phyloP scores from a whole-genome alignment of 2,797 vertebrate species.

The Enteromius argenteus region DNA sequence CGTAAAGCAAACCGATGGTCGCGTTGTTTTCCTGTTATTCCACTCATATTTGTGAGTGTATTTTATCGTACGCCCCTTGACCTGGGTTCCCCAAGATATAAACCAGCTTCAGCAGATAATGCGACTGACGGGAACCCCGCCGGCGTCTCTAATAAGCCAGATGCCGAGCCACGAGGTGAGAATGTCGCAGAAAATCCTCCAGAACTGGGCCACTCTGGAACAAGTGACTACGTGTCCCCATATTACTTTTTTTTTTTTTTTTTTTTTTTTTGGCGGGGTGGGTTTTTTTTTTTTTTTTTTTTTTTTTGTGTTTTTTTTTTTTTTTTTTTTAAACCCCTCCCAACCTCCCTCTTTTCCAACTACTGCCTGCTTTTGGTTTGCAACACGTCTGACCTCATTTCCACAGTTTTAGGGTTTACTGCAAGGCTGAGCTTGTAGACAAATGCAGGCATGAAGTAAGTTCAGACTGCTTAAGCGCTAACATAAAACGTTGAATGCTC shows the following conservation, averaged over 20 bases:
- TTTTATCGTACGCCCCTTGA: conserved; percentile 87
- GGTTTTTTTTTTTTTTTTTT: conserved; percentile 10
- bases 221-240: background rate
- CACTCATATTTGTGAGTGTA: background rate
- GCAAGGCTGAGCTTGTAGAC: conserved; percentile 31
- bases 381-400: conserved; percentile 62
- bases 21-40: conserved; percentile 16
- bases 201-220: background rate
- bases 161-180: conserved; percentile 99
- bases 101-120: conserved; percentile 99
- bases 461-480: conserved; percentile 23
- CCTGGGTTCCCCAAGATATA: conserved; percentile 91
- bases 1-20: background rate
- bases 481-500: conserved; percentile 2
- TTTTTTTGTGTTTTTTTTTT: conserved; percentile 24
- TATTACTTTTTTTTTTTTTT: background rate
- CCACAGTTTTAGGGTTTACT: conserved; percentile 31
- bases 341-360: conserved; percentile 33
- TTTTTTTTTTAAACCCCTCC: conserved; percentile 54
- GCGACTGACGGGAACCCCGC: conserved; percentile 98
- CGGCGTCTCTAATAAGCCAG: conserved; percentile 97
- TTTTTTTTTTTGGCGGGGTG: no score
- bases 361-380: conserved; percentile 64
- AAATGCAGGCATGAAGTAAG: conserved; percentile 11
- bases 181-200: conserved; percentile 28